Evolutionary conservation across 2,113 vertebrate species (phyloP).

Genomic region (Grammomys dolichurus): DNA sequence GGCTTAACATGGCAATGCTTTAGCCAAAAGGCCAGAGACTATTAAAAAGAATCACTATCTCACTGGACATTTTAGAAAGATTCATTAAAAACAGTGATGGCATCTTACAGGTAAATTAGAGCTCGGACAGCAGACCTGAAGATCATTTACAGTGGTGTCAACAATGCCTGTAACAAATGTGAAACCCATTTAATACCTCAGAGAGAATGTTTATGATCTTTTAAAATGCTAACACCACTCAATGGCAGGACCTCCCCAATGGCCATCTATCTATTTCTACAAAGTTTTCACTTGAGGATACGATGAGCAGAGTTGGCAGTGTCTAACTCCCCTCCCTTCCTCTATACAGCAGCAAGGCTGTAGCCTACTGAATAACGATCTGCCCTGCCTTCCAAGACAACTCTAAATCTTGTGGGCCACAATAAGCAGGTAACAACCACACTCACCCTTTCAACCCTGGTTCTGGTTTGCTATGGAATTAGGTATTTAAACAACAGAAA

Average conservation of each 20-base stretch:
- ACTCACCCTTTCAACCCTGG: slow-evolving; percentile 8
- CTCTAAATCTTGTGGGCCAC: not conserved
- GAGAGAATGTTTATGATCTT: not conserved
- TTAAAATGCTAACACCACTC: not conserved
- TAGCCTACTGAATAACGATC: not conserved
- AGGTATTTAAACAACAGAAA: slow-evolving; percentile 52
- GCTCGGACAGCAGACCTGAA: not conserved
- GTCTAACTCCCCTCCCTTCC: not conserved
- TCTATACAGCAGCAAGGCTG: not conserved
- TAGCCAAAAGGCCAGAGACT: not conserved
- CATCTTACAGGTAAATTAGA: not conserved
- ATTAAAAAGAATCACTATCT: not conserved
- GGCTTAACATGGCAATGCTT: not conserved
- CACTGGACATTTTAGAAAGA: not conserved
- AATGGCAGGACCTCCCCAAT: not conserved
- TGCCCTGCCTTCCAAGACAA: not conserved
- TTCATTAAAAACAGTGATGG: not conserved
- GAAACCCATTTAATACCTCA: not conserved
- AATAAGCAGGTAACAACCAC: slow-evolving; percentile 37
- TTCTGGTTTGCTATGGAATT: slow-evolving; percentile 48
- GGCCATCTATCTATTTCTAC: not conserved
- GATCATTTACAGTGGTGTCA: not conserved
- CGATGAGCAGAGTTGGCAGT: not conserved
- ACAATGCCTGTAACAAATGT: not conserved
- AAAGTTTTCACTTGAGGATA: not conserved